Base-by-base conservation (phyloP, 2,797 vertebrate genomes). In the Adrianichthys oophorus region DNA sequence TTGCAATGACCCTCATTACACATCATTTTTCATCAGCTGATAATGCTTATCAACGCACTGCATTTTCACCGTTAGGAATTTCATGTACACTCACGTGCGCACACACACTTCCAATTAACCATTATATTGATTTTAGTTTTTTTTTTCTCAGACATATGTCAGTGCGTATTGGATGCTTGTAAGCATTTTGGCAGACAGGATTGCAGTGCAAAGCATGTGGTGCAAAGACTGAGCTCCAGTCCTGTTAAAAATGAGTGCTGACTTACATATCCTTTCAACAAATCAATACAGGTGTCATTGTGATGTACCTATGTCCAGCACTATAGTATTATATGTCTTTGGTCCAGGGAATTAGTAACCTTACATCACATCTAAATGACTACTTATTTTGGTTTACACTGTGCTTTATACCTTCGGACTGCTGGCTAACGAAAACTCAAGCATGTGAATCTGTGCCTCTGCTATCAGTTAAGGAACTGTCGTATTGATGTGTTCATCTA, bases 101-200 rank as follows among this genome's bases (percentile, higher is more conserved):
- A 42, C 53, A 45, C 43, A 55, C n/a, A 18, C 62, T 72, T 70
- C 68, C 68, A 85, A 85, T 88, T 83, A 87, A 78, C 72, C 46
- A 62, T 72, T 26, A 42, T 32, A 88, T 86, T 77, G 88, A 90
- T 87, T 80, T 78, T 37, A 51, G 63, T 46, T 72, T 72, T 59
- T n/a, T n/a, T 49, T 79, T 64, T 32, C 45, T 54, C 19, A 19
- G 80, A 76, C 62, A 65, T 48, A 52, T 82, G 78, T 84, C 84
- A 79, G 68, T 72, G 54, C 23, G 32, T 68, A 70, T 79, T 16
- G 62, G 63, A 75, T 19, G 17, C 65, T 62, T 79, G 73, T 76
- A 80, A 86, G 84, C 79, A 72, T 81, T 86, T 74, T 70, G 57
- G 17, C 21, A 1, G 61, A 72, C 66, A 65, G 62, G 70, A 78